Percentiles rank a stretch among this genome's conserved stretches.
phyloP scores from a whole-genome alignment of 2,113 vertebrate species.

The Ciconia stormi region DNA sequence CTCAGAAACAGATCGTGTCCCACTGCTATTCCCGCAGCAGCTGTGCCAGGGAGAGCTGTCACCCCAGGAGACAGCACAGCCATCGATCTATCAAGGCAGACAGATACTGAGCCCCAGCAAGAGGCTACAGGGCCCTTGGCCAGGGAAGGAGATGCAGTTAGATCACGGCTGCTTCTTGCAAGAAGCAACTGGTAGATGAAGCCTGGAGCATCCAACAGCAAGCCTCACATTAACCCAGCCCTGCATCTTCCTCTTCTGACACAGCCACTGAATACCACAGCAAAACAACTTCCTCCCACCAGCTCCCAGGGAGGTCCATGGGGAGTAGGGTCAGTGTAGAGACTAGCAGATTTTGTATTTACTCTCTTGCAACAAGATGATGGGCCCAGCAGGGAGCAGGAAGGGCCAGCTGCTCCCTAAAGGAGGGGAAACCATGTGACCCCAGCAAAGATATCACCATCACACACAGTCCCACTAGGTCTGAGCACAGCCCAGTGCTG shows the following conservation, averaged over 20 bases:
- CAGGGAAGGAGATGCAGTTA: not conserved
- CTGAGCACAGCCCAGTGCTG: not conserved
- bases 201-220: not conserved
- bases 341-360: not conserved
- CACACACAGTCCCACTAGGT: too few relatives aligned
- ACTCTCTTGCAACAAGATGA: not conserved
- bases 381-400: not conserved
- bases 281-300: not conserved
- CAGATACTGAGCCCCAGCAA: not conserved
- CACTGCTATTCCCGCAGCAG: fast-evolving
- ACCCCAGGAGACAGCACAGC: not conserved
- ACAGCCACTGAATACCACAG: not conserved
- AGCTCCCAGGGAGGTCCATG: not conserved
- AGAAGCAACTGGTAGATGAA: not conserved
- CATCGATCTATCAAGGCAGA: not conserved
- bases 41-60: not conserved
- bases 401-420: not conserved
- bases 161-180: not conserved
- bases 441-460: not conserved
- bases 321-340: not conserved
- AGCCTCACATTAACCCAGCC: not conserved
- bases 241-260: not conserved
- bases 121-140: not conserved
- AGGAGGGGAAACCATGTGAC: not conserved
- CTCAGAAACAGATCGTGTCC: not conserved